Conservation (phyloP, 2,797 vertebrate species). For the Poecilia picta region DNA sequence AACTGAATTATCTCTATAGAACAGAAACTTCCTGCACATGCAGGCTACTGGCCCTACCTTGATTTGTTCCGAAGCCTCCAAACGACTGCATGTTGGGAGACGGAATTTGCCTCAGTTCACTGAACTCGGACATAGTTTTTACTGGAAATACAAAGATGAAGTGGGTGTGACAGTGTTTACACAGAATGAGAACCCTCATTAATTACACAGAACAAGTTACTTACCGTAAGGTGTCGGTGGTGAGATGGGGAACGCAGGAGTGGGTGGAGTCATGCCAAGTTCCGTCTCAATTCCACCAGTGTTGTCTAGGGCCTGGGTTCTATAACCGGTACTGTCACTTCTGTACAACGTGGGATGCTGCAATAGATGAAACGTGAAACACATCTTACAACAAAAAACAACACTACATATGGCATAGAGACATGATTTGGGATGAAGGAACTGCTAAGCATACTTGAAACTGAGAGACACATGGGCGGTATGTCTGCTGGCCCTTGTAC, state of each 20-base stretch:
- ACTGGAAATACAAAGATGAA: conserved; percentile 71
- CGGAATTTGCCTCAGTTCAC: conserved; percentile 66
- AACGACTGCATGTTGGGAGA: conserved; percentile 69
- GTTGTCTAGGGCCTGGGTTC: conserved; percentile 68
- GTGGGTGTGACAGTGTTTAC: not conserved
- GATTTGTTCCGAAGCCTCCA: conserved; percentile 73
- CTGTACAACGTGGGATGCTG: conserved; percentile 77
- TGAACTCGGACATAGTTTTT: conserved; percentile 76
- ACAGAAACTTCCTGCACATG: not conserved
- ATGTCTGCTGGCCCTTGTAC: conserved; percentile 64
- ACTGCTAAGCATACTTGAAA: conserved; percentile 79
- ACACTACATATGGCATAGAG: not conserved
- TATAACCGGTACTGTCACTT: conserved; percentile 69
- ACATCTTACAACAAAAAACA: not conserved
- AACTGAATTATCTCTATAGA: not conserved
- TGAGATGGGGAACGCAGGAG: conserved; percentile 86
- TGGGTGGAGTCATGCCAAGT: conserved; percentile 78
- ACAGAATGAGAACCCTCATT: not conserved
- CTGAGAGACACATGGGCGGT: conserved; percentile 59
- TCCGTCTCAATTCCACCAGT: conserved; percentile 75
- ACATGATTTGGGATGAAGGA: not conserved
- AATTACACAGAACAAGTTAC: not conserved
- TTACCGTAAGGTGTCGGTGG: conserved; percentile 82
- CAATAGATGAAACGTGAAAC: conserved; percentile 30
- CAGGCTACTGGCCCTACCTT: conserved; percentile 74